These are phyloP conservation scores for Tamias sibiricus DNA, from an alignment of 2,113 vertebrate species.

Conservation along the genomic window DNA sequence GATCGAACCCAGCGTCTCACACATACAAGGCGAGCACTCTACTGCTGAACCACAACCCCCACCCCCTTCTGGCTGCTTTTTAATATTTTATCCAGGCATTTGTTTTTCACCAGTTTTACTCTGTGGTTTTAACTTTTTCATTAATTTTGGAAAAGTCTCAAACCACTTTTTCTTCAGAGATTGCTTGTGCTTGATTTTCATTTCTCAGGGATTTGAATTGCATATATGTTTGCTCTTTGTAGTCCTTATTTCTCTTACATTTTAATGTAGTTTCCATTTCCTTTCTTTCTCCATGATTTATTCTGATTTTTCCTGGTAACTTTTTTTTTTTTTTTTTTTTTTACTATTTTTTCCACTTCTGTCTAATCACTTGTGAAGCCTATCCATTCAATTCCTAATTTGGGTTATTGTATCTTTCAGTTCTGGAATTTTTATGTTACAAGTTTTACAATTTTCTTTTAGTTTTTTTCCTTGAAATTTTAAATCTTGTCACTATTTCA, in stretches of 20 bases:
- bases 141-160: background rate
- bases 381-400: background rate
- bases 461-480: background rate
- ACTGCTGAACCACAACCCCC: too few relatives aligned
- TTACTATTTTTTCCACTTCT: background rate
- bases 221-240: background rate
- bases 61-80: background rate
- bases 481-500: background rate
- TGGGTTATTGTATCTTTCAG: slow-evolving; percentile 11
- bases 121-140: background rate
- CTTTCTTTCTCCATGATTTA: background rate
- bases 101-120: background rate
- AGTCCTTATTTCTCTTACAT: background rate
- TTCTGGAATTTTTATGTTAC: background rate
- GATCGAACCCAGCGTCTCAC: too few relatives aligned
- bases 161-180: background rate
- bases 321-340: background rate
- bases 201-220: background rate
- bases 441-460: background rate
- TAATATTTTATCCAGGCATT: background rate
- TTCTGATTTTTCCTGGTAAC: background rate
- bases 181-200: background rate
- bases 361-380: background rate
- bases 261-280: background rate
- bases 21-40: too few relatives aligned